Evolutionary conservation across 1,140 invertebrate species (phyloP), one percentile per base, ranked within the genome.

Genomic region (Drosophila leontia): DNA sequence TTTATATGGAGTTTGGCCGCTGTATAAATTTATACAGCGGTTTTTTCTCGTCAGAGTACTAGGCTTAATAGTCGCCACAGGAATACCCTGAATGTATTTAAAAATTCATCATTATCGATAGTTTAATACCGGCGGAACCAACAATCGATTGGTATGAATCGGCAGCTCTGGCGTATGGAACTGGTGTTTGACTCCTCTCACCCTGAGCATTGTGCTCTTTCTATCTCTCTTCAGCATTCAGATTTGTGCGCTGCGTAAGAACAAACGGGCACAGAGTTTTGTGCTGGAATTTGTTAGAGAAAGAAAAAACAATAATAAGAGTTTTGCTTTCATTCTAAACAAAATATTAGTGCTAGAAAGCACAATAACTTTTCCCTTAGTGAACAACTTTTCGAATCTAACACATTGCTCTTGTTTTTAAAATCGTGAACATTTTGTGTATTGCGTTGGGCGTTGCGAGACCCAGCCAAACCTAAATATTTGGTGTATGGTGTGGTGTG

Each of bases 221-320:
- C 82, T 59, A 60, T 85, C 82, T 81, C 77, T 63, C 75, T 83
- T 76, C 59, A 69, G 48, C 74, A 71, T 75, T 51, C 29, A 51
- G 15, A 51, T 34, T 32, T 32, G 47, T 48, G 9, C 9, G 9
- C 50, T 51, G 75, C 59, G 63, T 69, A 67, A 67, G 79, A 86
- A 86, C 59, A 71, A 86, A 82, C 79, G 71, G 41, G 63, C 67
- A 78, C 60, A 79, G 75, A 68, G 58, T 86, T 70, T 39, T 74
- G 62, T 80, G 82, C 78, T 86, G 80, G 78, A 91, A 88, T 91
- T 88, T 86, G 79, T 80, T 91, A 91, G 87, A 91, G 76, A 71
- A 91, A 91, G 88, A 91, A 88, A 91, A 91, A 91, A 91, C 88
- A 91, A 91, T 85, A 91, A 91, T 91, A 91, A 75, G 82, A 48